phyloP scores from a whole-genome alignment of 2,888 invertebrate species.

The Galeruca laticollis region DNA sequence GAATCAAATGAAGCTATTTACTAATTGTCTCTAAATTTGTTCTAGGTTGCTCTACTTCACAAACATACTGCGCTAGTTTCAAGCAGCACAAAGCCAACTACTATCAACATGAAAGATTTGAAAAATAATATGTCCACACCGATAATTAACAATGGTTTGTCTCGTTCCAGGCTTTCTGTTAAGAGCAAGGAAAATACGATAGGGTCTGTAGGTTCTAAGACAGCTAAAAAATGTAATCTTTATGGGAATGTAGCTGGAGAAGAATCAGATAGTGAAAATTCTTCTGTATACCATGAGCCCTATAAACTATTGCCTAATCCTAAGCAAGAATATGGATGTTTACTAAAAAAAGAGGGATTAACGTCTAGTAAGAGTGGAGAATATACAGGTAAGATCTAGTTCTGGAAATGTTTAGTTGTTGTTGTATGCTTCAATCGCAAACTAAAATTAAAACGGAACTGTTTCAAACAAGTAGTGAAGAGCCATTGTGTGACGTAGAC shows the following conservation, averaged over 20 bases:
- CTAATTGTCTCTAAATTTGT: neutral
- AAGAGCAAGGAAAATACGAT: slow-evolving; percentile 65
- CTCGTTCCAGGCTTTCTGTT: slow-evolving; percentile 68
- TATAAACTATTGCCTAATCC: slow-evolving; percentile 69
- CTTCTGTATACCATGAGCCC: slow-evolving; percentile 71
- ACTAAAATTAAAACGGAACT: no score
- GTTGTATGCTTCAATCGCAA: no score
- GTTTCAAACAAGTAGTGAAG: no score
- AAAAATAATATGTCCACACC: slow-evolving; percentile 70
- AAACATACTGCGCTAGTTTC: slow-evolving; percentile 73
- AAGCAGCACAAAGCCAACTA: slow-evolving; percentile 69
- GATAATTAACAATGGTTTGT: slow-evolving; percentile 70
- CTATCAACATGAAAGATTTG: slow-evolving; percentile 73
- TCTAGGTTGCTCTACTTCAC: slow-evolving; percentile 71
- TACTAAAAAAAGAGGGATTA: slow-evolving; percentile 68
- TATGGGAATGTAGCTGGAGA: slow-evolving; percentile 68
- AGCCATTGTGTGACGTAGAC: no score
- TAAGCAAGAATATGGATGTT: slow-evolving; percentile 69
- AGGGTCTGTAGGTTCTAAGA: slow-evolving; percentile 61
- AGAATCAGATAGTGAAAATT: slow-evolving; percentile 71
- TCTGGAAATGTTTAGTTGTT: slow-evolving; percentile 28
- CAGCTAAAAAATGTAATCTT: slow-evolving; percentile 64
- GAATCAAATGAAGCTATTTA: no score
- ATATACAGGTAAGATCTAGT: slow-evolving; percentile 65
- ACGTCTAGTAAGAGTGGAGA: slow-evolving; percentile 70